Evolutionary conservation across 2,888 invertebrate species (phyloP), one percentile per base, ranked within the genome.

Genomic region (Tethea ocularis): DNA sequence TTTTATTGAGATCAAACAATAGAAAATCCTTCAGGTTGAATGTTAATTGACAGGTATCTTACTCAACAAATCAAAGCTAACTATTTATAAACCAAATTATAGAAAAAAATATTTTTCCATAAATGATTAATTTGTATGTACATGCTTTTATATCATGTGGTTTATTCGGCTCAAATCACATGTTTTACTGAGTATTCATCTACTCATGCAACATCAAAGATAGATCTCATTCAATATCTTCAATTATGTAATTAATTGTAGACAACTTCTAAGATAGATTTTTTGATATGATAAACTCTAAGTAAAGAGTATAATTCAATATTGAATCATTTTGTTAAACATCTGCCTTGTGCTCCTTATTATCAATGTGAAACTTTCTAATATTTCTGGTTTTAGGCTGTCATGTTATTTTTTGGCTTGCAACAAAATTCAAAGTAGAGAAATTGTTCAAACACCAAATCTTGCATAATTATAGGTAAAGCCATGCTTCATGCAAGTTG

Each of bases 401-500:
- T 26, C 33, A 33, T 56, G 11, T 58, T 68, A 69, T 68, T 13
- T 54, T 24, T 58, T 58, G 17, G 29, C 4, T 54, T 54, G 23
- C 10, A 33, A 46, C 51, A 17, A 67, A 58, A 70, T 69, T 63
- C 66, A 67, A 72, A 65, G 66, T 64, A 74, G 77, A 67, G 74
- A 78, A 76, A 79, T 77, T 78, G 72, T 63, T 68, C 64, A 71
- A 73, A 73, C 70, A 66, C 67, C 60, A 71, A 68, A 64, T 60
- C 64, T 79, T 78, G 68, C 74, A 73, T 77, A 76, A 77, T 73
- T 70, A 74, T 66, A 67, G 67, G 64, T 70, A 62, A 74, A 79
- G 70, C 74, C 60, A 66, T 63, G 68, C 71, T 71, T 75, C 73
- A 72, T 77, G 73, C 72, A 73, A 72, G 75, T 82, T 84, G 76